Base-by-base conservation (phyloP, 2,888 invertebrate species). In the Carabus problematicus region DNA sequence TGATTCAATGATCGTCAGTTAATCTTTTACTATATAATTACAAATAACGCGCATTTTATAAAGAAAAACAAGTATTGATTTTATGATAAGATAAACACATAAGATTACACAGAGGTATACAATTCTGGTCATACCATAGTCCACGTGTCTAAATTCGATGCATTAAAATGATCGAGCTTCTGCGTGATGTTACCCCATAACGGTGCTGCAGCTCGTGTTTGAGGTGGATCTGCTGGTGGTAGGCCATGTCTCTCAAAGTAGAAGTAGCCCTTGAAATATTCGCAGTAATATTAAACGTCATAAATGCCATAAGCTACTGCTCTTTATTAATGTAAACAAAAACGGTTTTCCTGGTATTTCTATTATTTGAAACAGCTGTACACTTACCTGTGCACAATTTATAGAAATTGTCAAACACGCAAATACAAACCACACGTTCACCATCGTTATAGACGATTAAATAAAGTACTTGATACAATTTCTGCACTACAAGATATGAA, bases 121-220 rank as follows among this genome's bases (percentile, higher is more conserved):
- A 43, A 67, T 47, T 14, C n/a, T n/a, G n/a, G n/a, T n/a, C 42
- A 54, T 74, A 87, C 87, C 87, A 87, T 86, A 7, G 74, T 76
- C 78, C 85, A 87, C 0, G 84, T 84, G 1, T 82, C 81, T 41
- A 79, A 83, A 67, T 86, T 82, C 8, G 78, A 81, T 1, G 83
- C 81, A 73, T 85, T 82, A 76, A 87, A 87, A 72, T 88, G 85
- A 75, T 87, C 85, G 0, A 86, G 74, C 0, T 83, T 77, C 52
- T 85, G 85, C 11, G 70, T 67, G 18, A 76, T 72, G 0, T 47
- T 56, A 8, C 70, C 68, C 71, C 72, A 72, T 29, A 19, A 58
- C 19, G 73, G 73, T 1, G 63, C 12, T 8, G 14, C 43, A 0
- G 72, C 72, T 12, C 72, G 59, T 8, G 66, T n/a, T 12, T 70